Percentiles rank a stretch among this genome's conserved stretches.
Conservation (phyloP, 2,113 vertebrate genomes). For the Callionymus lyra region DNA sequence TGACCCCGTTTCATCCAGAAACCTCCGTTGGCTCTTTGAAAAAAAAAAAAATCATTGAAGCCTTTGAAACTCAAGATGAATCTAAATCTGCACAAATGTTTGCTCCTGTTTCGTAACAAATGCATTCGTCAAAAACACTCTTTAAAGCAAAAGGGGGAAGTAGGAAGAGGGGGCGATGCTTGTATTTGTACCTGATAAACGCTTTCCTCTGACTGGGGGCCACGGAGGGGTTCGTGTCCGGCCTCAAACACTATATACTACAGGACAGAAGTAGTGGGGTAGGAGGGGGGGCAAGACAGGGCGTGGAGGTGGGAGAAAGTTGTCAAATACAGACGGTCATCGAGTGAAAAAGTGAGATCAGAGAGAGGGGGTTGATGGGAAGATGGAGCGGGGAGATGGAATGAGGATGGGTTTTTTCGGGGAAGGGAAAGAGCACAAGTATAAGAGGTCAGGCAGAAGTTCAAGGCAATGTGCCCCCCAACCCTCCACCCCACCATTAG, state of each 20-base stretch:
- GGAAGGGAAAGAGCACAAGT: conserved; percentile 62
- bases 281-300: conserved; percentile 29
- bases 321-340: conserved; percentile 15
- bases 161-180: conserved; percentile 36
- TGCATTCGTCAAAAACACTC: conserved; percentile 28
- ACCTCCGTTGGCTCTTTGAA: conserved; percentile 1
- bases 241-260: conserved; percentile 99
- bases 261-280: conserved; percentile 71
- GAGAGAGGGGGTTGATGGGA: conserved; percentile 22
- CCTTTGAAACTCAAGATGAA: conserved; percentile 4
- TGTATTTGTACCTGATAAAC: conserved; percentile 93
- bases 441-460: conserved; percentile 61
- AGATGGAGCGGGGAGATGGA: conserved; percentile 14
- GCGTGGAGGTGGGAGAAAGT: conserved; percentile 46
- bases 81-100: conserved; percentile 11
- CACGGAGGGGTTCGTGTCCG: conserved; percentile 95
- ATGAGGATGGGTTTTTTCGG: conserved; percentile 37
- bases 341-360: conserved; percentile 22
- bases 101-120: conserved; percentile 1
- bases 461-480: conserved; percentile 54
- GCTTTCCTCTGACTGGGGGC: conserved; percentile 95
- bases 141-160: conserved; percentile 21
- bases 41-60: conserved; percentile 11
- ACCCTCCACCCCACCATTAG: no score
- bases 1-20: not conserved